A percentile compares a stretch with the other conserved stretches of the same genome.
phyloP scores from a whole-genome alignment of 2,113 vertebrate species.

The Stercorarius parasiticus region DNA sequence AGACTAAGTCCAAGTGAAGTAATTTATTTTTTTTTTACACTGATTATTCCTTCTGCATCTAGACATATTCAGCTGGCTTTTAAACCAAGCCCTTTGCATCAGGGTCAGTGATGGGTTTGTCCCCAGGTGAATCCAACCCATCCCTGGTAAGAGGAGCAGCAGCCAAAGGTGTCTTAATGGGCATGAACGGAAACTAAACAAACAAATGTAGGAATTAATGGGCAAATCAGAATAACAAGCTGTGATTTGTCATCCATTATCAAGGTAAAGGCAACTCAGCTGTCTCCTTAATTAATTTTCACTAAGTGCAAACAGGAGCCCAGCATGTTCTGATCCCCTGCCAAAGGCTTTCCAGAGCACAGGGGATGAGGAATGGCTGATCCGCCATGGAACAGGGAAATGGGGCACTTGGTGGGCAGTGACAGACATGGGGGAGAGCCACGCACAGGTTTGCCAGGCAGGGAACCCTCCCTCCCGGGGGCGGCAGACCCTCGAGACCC shows the following conservation, averaged over 20 bases:
- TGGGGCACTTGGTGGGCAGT: background rate
- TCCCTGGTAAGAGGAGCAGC: background rate
- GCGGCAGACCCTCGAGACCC: fast-evolving
- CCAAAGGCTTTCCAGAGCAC: background rate
- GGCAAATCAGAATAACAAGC: background rate
- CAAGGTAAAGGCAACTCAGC: background rate
- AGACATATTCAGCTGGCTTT: background rate
- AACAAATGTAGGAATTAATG: background rate
- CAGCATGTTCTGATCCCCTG: background rate
- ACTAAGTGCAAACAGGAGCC: background rate
- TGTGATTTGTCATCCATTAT: background rate
- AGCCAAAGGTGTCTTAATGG: background rate
- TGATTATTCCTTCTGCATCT: background rate
- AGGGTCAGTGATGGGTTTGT: background rate
- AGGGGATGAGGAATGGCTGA: background rate
- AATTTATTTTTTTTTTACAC: too few species aligned
- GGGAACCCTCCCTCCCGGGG: fast-evolving
- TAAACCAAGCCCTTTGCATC: background rate
- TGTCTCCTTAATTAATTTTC: background rate
- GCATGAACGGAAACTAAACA: background rate
- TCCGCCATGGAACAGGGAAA: fast-evolving
- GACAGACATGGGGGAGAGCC: background rate
- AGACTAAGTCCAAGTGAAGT: background rate
- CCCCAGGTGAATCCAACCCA: background rate
- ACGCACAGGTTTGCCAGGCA: fast-evolving